Percentiles rank a stretch among this genome's conserved stretches.
These are phyloP conservation scores for Danio choprae DNA, from an alignment of 2,797 vertebrate genomes.

Conservation along the genomic window DNA sequence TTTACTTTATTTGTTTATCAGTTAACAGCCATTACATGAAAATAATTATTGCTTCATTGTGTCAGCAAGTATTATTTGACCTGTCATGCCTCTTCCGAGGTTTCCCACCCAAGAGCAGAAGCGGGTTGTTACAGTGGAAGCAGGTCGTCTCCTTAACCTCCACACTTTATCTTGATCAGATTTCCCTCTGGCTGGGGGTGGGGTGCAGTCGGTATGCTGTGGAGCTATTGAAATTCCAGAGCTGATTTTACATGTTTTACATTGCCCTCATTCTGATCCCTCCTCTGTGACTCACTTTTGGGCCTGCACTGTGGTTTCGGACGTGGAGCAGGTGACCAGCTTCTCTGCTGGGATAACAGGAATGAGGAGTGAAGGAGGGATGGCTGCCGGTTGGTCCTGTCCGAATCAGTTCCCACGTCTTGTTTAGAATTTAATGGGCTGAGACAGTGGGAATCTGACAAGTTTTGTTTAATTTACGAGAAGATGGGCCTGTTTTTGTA, in stretches of 20 bases:
- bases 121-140: slow-evolving; percentile 31
- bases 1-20: background rate
- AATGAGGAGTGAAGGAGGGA: slow-evolving; percentile 19
- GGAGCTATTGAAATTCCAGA: slow-evolving; percentile 56
- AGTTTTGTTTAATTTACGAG: slow-evolving; percentile 78
- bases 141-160: slow-evolving; percentile 29
- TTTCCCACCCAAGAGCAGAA: slow-evolving; percentile 15
- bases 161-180: slow-evolving; percentile 49
- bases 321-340: slow-evolving; percentile 51
- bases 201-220: slow-evolving; percentile 16
- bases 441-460: slow-evolving; percentile 85
- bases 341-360: slow-evolving; percentile 19
- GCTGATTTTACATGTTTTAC: slow-evolving; percentile 57
- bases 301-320: slow-evolving; percentile 9
- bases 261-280: slow-evolving; percentile 44
- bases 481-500: slow-evolving; percentile 75
- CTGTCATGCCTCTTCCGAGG: background rate
- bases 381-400: slow-evolving; percentile 66
- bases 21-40: background rate
- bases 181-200: slow-evolving; percentile 43
- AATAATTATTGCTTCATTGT: background rate
- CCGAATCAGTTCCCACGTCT: slow-evolving; percentile 78
- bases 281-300: slow-evolving; percentile 15
- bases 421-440: slow-evolving; percentile 81
- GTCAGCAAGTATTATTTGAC: background rate